Percentiles rank a stretch among this genome's conserved stretches.
Evolutionary conservation across 2,113 vertebrate species (phyloP).

Genomic region (Plotosus lineatus): DNA sequence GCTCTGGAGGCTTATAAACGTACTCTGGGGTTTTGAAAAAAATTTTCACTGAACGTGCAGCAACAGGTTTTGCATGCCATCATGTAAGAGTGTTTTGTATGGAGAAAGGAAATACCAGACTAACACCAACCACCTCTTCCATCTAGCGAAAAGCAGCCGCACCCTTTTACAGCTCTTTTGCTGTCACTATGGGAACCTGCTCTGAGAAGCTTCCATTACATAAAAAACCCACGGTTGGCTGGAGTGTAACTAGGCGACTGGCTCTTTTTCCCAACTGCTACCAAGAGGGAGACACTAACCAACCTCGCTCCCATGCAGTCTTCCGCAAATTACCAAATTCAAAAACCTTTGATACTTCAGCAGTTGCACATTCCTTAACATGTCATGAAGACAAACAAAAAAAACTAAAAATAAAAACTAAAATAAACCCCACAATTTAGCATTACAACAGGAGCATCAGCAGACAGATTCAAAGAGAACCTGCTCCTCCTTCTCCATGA

Average conservation of each 20-base stretch:
- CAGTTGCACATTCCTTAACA: constrained; percentile 14
- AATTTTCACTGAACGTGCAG: constrained; percentile 32
- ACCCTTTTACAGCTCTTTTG: constrained; percentile 40
- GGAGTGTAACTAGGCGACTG: constrained; percentile 49
- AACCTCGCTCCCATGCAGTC: constrained; percentile 22
- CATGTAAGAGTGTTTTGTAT: constrained; percentile 4
- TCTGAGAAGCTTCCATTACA: constrained; percentile 45
- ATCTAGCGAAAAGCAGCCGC: constrained; percentile 30
- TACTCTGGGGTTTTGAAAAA: constrained; percentile 13
- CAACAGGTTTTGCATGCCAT: constrained; percentile 20
- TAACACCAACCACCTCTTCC: constrained; percentile 18
- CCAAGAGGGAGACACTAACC: constrained; percentile 35
- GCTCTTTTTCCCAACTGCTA: constrained; percentile 22
- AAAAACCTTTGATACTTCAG: constrained; percentile 36
- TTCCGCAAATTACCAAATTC: constrained; percentile 36
- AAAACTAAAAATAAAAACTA: not conserved
- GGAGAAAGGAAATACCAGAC: not conserved
- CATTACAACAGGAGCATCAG: not conserved
- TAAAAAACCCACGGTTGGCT: constrained; percentile 37
- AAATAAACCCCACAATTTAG: not conserved
- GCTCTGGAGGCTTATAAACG: constrained; percentile 36
- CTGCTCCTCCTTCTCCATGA: too few species aligned
- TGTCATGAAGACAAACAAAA: too few species aligned
- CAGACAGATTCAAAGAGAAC: not conserved
- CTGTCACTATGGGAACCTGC: constrained; percentile 51